Evolutionary conservation across 2,113 vertebrate genomes (phyloP).

Genomic region (Ranitomeya variabilis): DNA sequence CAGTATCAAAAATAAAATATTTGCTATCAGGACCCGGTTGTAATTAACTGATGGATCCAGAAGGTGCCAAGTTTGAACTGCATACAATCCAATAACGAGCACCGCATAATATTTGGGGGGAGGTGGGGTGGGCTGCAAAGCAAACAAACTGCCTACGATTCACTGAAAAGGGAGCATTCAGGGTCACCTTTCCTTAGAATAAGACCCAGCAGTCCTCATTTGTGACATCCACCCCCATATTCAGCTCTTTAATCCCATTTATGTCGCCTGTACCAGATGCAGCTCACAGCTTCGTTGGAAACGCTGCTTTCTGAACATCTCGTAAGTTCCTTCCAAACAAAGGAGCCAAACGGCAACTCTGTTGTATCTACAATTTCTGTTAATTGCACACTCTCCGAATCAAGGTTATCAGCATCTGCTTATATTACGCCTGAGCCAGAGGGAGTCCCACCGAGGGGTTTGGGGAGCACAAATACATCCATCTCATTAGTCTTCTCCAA

Average conservation of each 20-base stretch:
- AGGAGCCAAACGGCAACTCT: not conserved
- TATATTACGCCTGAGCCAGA: conserved; percentile 26
- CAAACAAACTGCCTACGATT: not conserved
- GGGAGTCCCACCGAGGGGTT: conserved; percentile 17
- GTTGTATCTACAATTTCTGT: not conserved
- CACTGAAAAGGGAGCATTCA: not conserved
- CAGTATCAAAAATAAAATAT: too few species aligned
- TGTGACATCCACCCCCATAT: not conserved
- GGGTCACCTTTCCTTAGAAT: not conserved
- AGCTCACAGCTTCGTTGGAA: not conserved
- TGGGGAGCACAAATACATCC: conserved; percentile 16
- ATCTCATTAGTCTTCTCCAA: conserved; percentile 39
- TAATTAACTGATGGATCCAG: too few species aligned
- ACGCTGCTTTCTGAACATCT: not conserved
- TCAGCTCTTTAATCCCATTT: not conserved
- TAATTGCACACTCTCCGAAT: not conserved
- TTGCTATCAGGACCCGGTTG: too few species aligned
- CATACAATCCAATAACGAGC: too few species aligned
- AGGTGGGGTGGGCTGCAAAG: not conserved
- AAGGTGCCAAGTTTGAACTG: too few species aligned
- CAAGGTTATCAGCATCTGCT: conserved; percentile 43
- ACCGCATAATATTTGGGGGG: not conserved
- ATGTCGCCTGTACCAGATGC: not conserved
- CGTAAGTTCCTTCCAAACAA: conserved; percentile 26
- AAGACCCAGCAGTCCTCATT: not conserved